phyloP scores from a whole-genome alignment of 2,113 vertebrate species.

The Candoia aspera region DNA sequence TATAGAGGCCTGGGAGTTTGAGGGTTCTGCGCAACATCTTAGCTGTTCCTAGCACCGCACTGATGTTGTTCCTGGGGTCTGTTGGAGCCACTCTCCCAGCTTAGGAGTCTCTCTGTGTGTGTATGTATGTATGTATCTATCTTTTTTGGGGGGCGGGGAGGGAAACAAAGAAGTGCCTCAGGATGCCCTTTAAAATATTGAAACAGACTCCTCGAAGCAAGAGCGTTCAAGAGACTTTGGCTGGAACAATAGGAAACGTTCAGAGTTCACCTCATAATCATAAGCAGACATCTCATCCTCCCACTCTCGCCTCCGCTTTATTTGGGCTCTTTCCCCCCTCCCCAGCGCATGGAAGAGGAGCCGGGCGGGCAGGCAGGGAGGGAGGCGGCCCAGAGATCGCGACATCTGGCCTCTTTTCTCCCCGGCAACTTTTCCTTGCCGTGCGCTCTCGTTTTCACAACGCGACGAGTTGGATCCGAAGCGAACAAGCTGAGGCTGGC shows the following conservation, averaged over 20 bases:
- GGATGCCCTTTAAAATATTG: slow-evolving; percentile 17
- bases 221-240: slow-evolving; percentile 66
- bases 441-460: background rate
- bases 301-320: slow-evolving; percentile 1
- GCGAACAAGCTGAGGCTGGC: background rate
- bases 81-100: too few relatives aligned
- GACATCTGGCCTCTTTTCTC: background rate
- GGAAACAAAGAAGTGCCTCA: background rate
- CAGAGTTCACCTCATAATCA: slow-evolving; percentile 77
- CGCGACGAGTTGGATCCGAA: background rate
- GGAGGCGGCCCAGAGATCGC: background rate
- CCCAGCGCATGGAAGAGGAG: background rate
- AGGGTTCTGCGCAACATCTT: too few relatives aligned
- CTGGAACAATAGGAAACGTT: slow-evolving; percentile 68
- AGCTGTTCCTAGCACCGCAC: too few relatives aligned
- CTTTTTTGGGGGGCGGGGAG: background rate
- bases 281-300: slow-evolving; percentile 69
- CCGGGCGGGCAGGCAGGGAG: background rate
- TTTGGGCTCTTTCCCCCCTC: background rate
- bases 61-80: too few relatives aligned
- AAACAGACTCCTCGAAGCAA: slow-evolving; percentile 54
- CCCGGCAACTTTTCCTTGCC: background rate
- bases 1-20: background rate
- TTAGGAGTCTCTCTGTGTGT: too few relatives aligned
- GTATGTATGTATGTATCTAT: background rate